A percentile compares a stretch with the other conserved stretches of the same genome.
phyloP scores from a whole-genome alignment of 2,113 vertebrate genomes.

The Epinephelus cyanopodus region DNA sequence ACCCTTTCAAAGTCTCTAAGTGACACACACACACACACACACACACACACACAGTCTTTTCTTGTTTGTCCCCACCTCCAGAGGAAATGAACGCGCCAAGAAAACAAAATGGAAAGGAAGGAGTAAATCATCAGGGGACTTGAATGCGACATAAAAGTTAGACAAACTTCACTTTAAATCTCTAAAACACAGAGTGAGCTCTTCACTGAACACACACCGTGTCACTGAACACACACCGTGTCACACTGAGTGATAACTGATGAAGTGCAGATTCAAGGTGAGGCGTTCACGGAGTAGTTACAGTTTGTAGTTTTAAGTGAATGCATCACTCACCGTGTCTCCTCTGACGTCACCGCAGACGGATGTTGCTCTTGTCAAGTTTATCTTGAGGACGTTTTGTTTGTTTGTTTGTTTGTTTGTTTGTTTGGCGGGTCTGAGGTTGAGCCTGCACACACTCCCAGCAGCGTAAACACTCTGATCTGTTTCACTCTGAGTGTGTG shows the following conservation, averaged over 20 bases:
- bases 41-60: background rate
- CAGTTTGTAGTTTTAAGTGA: background rate
- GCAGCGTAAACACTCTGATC: background rate
- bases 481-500: background rate
- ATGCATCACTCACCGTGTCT: constrained; percentile 47
- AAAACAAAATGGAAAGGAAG: constrained; percentile 22
- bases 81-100: constrained; percentile 10
- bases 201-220: background rate
- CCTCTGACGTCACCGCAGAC: background rate
- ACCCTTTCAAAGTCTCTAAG: constrained; percentile 20
- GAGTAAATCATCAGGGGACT: background rate
- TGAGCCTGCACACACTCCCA: background rate
- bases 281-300: background rate
- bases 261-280: background rate
- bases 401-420: background rate
- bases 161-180: no score
- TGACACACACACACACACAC: background rate
- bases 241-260: background rate
- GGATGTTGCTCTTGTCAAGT: background rate
- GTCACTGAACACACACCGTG: no score
- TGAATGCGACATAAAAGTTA: background rate
- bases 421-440: background rate
- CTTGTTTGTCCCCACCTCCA: background rate
- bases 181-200: no score
- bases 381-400: background rate